Percentiles rank a stretch among this genome's conserved stretches.
These are phyloP conservation scores for Apodemia zela DNA, from an alignment of 2,888 invertebrate species.

Conservation along the genomic window DNA sequence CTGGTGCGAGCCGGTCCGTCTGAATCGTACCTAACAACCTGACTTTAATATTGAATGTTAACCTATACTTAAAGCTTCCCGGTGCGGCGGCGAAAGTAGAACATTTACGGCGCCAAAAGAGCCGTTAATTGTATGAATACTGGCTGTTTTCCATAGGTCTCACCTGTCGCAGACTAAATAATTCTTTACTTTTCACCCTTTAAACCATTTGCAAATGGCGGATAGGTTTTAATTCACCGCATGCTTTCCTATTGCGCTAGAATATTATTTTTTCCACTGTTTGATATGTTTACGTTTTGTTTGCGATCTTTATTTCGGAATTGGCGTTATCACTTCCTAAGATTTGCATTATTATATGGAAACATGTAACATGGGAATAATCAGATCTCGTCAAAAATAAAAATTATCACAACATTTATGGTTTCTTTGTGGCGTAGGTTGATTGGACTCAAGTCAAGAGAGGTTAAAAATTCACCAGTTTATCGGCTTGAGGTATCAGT, in stretches of 20 bases:
- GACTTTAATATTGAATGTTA: background rate
- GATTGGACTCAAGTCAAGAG: no score
- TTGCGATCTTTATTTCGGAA: background rate
- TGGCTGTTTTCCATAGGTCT: background rate
- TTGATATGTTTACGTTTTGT: background rate
- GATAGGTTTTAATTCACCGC: no score
- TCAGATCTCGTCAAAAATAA: no score
- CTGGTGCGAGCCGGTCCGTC: no score
- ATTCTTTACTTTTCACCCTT: background rate
- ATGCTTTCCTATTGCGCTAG: no score
- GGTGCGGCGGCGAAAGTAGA: background rate
- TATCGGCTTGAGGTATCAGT: no score
- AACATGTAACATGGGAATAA: no score
- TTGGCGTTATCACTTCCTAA: no score
- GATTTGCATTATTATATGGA: no score
- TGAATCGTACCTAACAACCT: background rate
- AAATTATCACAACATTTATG: no score
- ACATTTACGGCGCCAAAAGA: background rate
- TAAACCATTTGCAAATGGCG: background rate
- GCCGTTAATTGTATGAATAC: background rate
- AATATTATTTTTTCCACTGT: background rate
- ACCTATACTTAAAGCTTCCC: background rate
- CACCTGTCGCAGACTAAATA: background rate
- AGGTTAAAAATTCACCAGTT: no score
- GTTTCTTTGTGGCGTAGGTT: no score